Evolutionary conservation across 2,113 vertebrate genomes (phyloP).

Genomic region (Upupa epops): DNA sequence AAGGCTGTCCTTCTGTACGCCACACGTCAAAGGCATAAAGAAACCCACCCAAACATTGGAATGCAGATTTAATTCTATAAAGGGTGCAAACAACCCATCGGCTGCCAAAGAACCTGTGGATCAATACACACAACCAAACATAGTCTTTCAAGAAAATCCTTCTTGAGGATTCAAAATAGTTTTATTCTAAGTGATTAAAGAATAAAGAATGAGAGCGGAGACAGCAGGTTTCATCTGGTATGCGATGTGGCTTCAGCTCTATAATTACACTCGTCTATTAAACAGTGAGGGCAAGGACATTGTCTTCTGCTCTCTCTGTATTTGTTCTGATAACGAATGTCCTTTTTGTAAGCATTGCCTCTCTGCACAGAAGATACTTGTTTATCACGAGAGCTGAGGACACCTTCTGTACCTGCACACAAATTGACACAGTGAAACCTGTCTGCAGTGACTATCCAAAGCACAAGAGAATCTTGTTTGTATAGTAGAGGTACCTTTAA

Average conservation of each 20-base stretch:
- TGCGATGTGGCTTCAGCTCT: not conserved
- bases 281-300: not conserved
- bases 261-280: not conserved
- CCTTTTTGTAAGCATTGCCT: not conserved
- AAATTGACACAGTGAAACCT: not conserved
- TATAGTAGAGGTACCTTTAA: not conserved
- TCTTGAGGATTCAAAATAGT: not conserved
- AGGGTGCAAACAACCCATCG: constrained; percentile 15
- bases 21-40: constrained; percentile 6
- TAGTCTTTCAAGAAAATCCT: not conserved
- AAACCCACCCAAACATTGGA: not conserved
- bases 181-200: not conserved
- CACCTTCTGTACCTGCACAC: not conserved
- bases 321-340: not conserved
- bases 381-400: not conserved
- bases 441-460: not conserved
- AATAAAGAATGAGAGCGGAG: not conserved
- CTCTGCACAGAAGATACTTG: not conserved
- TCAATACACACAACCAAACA: constrained; percentile 8
- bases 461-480: not conserved
- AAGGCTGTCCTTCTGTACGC: constrained; percentile 38
- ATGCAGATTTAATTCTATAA: not conserved
- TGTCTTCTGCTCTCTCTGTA: not conserved
- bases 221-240: not conserved
- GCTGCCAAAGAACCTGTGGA: constrained; percentile 42